Evolutionary conservation across 2,797 vertebrate genomes (phyloP).

Genomic region (Gymnoscopelus microlampas): DNA sequence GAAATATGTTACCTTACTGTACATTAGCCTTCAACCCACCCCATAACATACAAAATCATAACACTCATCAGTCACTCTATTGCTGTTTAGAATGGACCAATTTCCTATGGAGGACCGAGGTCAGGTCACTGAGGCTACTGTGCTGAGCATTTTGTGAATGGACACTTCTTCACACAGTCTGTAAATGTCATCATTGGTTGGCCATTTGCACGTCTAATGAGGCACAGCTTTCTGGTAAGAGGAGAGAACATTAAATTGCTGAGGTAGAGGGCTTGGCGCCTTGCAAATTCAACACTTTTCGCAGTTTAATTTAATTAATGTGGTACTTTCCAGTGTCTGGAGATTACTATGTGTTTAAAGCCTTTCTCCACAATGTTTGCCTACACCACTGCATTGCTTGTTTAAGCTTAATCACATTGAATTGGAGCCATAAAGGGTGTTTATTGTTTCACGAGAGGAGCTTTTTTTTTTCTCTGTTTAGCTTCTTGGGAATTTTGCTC

Average conservation of each 20-base stretch:
- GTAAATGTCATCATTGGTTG: conserved; percentile 26
- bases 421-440: conserved; percentile 56
- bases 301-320: conserved; percentile 39
- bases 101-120: background rate
- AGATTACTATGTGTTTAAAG: conserved; percentile 27
- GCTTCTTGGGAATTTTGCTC: conserved; percentile 58
- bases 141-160: conserved; percentile 24
- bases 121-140: conserved; percentile 4
- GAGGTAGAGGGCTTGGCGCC: conserved; percentile 1
- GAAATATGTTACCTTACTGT: background rate
- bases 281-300: conserved; percentile 36
- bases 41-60: background rate
- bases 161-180: conserved; percentile 42
- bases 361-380: conserved; percentile 39
- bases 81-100: background rate
- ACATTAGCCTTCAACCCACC: background rate
- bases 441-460: conserved; percentile 69
- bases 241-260: conserved; percentile 22
- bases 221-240: background rate
- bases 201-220: conserved; percentile 46
- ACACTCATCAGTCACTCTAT: background rate
- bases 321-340: conserved; percentile 52
- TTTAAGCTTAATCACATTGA: conserved; percentile 67
- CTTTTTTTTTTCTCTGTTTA: conserved; percentile 47
- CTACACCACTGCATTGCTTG: conserved; percentile 63